Base-by-base conservation (phyloP, 2,888 invertebrate genomes). In the Amphimallon solstitiale region DNA sequence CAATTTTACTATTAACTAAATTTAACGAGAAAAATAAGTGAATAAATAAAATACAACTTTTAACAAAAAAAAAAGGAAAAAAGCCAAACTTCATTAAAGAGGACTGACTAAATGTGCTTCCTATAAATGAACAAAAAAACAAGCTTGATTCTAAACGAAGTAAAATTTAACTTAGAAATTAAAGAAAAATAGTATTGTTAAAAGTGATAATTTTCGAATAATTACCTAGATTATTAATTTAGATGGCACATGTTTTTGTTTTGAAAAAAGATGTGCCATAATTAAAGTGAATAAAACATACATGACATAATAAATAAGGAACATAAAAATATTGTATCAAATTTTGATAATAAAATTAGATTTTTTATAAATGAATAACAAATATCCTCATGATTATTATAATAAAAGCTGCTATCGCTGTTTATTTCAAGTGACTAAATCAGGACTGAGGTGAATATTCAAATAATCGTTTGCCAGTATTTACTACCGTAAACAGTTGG, bases 21-120 rank as follows among this genome's bases (percentile, higher is more conserved):
- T 14, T 51, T 34, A 14, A 1, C 12, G 10, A 23, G 34, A 52
- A 60, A 35, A 45, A 60, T 46, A 14, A 9, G 7, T 35, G 49
- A 61, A 12, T n/a, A 14, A 17, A 12, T 15, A 12, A 15, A 63
- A 12, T 51, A 38, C 63, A 52, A 63, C 29, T 15, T 54, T 38
- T 45, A 54, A 40, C 38, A 52, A 63, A 54, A 21, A 52, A 63
- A 63, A 17, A 34, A 10, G 38, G 3, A 29, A 12, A 15, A 63
- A 21, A 63, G 52, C 63, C 52, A 52, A 63, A 51, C 17, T 54
- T 38, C 34, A 54, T 54, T 52, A 54, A 63, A 46, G 17, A 52
- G 63, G 43, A 54, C 63, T 63, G 63, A 63, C 35, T 46, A 45
- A 63, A 63, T 45, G 63, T 63, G 63, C 63, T 63, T 63, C 63